Base-by-base conservation (phyloP, 1,140 invertebrate species). In the Bombus haemorrhoidalis region DNA sequence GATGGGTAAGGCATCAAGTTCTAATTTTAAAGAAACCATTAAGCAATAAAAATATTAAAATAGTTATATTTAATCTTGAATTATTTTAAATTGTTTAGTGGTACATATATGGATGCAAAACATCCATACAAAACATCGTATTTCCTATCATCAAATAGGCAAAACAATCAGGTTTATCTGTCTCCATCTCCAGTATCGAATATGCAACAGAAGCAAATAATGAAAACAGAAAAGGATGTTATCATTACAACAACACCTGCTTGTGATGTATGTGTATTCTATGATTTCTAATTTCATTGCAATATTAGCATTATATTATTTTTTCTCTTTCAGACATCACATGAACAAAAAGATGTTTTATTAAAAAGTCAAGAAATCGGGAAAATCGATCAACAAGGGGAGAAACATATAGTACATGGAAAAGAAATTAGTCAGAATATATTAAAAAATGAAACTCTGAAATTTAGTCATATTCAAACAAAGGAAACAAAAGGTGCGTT, bases 1-100 rank as follows among this genome's bases (percentile, higher is more conserved):
- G 95, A 96, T 73, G 95, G 94, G 95, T 96, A 93, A 89, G 66
- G 89, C 78, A 53, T 76, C 15, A 59, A 81, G 25, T 78, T 41
- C 0, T 66, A 34, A 66, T 66, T 66, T 18, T 34, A 32, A 34
- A 22, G 59, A 22, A 66, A 15, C 9, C 2, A 66, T 66, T 34
- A 66, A 66, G 64, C 15, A 18, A 66, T 69, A 76, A 79, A 81
- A 34, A 83, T 53, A 13, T n/a, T 39, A 28, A 53, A 41, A 25
- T 84, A 71, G 28, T 25, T 37, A 41, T n/a, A 59, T 74, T 37
- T 34, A 79, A 80, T 81, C 62, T 57, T 25, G 39, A 69, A 78
- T 39, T 77, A 57, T 81, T 81, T 57, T 41, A 71, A 71, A 86
- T 77, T 72, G 69, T 81, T 79, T 71, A 93, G 90, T 62, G 81